Percentiles rank a stretch among this genome's conserved stretches.
Conservation (phyloP, 2,113 vertebrate genomes). For the Glaucomys volans region DNA sequence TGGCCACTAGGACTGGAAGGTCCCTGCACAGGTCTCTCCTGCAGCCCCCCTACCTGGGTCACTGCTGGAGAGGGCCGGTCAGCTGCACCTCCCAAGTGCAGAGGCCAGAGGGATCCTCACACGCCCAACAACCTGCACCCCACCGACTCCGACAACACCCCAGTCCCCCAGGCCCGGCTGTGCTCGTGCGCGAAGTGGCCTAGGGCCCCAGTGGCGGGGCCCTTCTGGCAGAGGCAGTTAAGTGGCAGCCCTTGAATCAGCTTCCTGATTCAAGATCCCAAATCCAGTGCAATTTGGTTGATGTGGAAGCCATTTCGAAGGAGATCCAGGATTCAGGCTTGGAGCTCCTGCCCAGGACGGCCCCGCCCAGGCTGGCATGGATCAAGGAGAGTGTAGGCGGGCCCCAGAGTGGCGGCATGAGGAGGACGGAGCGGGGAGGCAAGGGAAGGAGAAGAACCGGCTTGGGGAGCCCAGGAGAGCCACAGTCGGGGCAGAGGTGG, state of each 20-base stretch:
- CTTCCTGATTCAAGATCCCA: constrained; percentile 86
- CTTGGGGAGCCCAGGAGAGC: fast-evolving
- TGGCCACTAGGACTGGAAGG: background rate
- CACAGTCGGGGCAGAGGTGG: too few relatives aligned
- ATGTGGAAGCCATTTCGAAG: constrained; percentile 81
- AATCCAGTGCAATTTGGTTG: constrained; percentile 80
- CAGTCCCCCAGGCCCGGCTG: background rate
- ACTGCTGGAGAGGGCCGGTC: background rate
- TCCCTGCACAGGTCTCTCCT: background rate
- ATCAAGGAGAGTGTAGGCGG: background rate
- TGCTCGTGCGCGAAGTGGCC: background rate
- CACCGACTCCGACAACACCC: background rate
- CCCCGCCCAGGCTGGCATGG: background rate
- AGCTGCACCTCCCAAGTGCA: background rate
- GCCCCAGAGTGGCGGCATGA: background rate
- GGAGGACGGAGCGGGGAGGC: background rate
- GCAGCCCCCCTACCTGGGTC: background rate
- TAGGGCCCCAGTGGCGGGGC: background rate
- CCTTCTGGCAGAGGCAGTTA: background rate
- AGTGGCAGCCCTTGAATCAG: constrained; percentile 85
- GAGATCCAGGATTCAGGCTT: constrained; percentile 87
- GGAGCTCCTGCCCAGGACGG: background rate
- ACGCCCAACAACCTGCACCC: constrained; percentile 36
- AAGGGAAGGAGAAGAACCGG: too few relatives aligned
- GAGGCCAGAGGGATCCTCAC: background rate